Percentiles rank a stretch among this genome's conserved stretches.
Evolutionary conservation across 1,140 invertebrate species (phyloP).

Genomic region (Tetragonula clypearis): DNA sequence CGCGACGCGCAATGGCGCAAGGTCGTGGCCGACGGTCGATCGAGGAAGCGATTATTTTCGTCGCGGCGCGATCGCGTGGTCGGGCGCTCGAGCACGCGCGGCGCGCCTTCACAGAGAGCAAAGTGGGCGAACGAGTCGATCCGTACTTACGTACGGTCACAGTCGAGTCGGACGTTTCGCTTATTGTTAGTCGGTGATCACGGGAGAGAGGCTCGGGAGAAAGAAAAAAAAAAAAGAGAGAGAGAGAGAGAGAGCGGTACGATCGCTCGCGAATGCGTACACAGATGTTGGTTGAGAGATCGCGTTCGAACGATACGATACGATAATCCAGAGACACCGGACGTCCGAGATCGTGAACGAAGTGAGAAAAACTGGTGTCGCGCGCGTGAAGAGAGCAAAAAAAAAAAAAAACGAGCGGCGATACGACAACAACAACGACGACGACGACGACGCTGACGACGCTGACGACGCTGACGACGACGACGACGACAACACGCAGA

Average conservation of each 20-base stretch:
- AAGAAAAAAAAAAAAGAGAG: neutral
- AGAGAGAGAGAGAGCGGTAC: neutral
- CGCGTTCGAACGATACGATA: neutral
- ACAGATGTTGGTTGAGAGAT: neutral
- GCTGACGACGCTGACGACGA: too few relatives aligned
- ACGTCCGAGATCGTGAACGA: neutral
- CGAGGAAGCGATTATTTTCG: constrained; percentile 35
- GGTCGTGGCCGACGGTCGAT: constrained; percentile 15
- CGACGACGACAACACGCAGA: too few relatives aligned
- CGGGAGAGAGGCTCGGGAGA: neutral
- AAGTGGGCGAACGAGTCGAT: neutral
- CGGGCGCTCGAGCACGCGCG: neutral
- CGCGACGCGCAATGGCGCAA: constrained; percentile 20
- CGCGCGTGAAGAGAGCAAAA: neutral
- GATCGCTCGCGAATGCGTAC: neutral
- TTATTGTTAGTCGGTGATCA: neutral
- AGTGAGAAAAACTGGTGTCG: neutral
- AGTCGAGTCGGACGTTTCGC: constrained; percentile 2
- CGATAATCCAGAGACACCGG: neutral
- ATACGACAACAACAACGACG: too few relatives aligned
- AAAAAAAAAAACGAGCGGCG: neutral
- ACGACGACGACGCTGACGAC: too few relatives aligned
- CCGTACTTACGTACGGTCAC: neutral
- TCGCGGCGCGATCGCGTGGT: constrained; percentile 9
- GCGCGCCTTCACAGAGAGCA: neutral